A percentile compares a stretch with the other conserved stretches of the same genome.
phyloP scores from a whole-genome alignment of 2,888 invertebrate genomes.

The Calephelis perditalis region DNA sequence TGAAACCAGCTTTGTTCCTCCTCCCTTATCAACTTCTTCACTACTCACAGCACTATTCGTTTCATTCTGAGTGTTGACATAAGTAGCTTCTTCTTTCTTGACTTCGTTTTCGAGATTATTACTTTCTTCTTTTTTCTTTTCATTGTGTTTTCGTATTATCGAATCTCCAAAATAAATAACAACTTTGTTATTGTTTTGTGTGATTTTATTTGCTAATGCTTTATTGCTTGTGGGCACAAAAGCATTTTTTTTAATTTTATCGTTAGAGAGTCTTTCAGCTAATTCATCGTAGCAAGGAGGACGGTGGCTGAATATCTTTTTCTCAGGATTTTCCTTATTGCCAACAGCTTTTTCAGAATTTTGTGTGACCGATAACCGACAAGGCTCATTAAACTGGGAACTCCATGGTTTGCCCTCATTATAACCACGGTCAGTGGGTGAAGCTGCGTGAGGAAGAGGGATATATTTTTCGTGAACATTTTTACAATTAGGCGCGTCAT shows the following conservation, averaged over 20 bases:
- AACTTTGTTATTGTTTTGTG: slow-evolving; percentile 80
- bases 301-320: slow-evolving; percentile 57
- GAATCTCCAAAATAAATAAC: slow-evolving; percentile 86
- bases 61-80: slow-evolving; percentile 61
- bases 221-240: slow-evolving; percentile 47
- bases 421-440: slow-evolving; percentile 60
- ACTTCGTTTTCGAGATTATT: slow-evolving; percentile 40
- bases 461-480: slow-evolving; percentile 71
- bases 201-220: slow-evolving; percentile 64
- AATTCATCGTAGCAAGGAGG: slow-evolving; percentile 72
- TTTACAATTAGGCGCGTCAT: slow-evolving; percentile 49
- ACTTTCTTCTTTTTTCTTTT: slow-evolving; percentile 60
- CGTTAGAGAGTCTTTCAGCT: slow-evolving; percentile 63
- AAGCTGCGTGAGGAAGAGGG: slow-evolving; percentile 56
- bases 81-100: slow-evolving; percentile 62
- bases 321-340: slow-evolving; percentile 48
- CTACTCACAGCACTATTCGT: slow-evolving; percentile 51
- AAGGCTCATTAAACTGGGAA: slow-evolving; percentile 58
- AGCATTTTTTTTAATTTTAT: slow-evolving; percentile 61
- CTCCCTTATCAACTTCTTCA: slow-evolving; percentile 57
- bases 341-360: slow-evolving; percentile 65
- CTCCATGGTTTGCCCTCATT: slow-evolving; percentile 65
- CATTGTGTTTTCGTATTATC: slow-evolving; percentile 71
- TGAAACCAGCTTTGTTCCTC: slow-evolving; percentile 52
- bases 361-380: slow-evolving; percentile 65